Base-by-base conservation (phyloP, 2,888 invertebrate genomes). In the Pharmacophagus antenor region DNA sequence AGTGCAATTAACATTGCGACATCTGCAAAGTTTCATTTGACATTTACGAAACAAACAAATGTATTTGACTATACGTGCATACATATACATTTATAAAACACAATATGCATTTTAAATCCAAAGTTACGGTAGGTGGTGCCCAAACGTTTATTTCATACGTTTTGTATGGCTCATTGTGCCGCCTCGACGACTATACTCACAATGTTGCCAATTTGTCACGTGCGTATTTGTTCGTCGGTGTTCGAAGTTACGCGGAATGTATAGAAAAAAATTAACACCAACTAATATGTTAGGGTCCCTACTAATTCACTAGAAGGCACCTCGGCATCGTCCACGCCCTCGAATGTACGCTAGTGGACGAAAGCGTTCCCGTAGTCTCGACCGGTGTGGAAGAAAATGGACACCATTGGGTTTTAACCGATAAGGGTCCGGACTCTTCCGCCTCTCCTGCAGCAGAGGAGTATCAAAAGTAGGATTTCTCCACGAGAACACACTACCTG, bases 91-190 rank as follows among this genome's bases (percentile, higher is more conserved):
- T 15, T 37, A n/a, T 37, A 37, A 37, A 37, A 37, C 15, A 37
- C 37, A 37, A 37, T 37, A 37, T 37, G 37, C 37, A 4, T 37
- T 37, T 31, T 15, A 48, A 48, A 41, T 41, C 23, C 41, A 2
- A 48, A 25, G 6, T 7, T 56, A 18, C 31, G 20, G 31, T 27
- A 15, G 37, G 37, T 37, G 37, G n/a, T 15, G n/a, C 37, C 37
- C 2, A 2, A n/a, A 0, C 37, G 37, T 49, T 53, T 42, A 57
- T 53, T 49, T 41, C 44, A 44, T 41, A 12, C 17, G 23, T 23
- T 52, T 31, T 42, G 31, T 54, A 59, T 54, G 18, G 15, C 44
- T 53, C 49, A 59, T 59, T 59, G 49, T 59, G 18, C 42, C n/a
- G 27, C 48, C 12, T 42, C 12, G 20, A n/a, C n/a, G 27, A 54